phyloP scores from a whole-genome alignment of 2,888 invertebrate species.

The Lepetodrilus schrolli region DNA sequence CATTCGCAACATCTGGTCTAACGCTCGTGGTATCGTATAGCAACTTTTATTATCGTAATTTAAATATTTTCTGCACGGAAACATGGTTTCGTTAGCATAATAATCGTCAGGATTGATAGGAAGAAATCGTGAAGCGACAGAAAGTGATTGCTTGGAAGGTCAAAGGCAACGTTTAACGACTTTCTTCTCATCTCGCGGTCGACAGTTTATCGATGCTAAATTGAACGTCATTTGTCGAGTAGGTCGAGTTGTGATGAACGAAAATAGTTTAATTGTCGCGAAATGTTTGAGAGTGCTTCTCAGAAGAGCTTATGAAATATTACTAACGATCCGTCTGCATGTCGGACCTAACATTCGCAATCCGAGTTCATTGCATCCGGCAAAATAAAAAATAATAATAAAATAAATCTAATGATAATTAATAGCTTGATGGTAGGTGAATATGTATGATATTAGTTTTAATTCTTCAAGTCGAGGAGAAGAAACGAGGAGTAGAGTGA shows the following conservation, averaged over 20 bases:
- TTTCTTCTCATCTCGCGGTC: background rate
- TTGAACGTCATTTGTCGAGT: background rate
- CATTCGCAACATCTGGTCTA: too few relatives aligned
- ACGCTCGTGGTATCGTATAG: too few relatives aligned
- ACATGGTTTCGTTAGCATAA: background rate
- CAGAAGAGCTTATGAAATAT: background rate
- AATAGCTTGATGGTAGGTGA: too few relatives aligned
- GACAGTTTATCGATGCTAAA: background rate
- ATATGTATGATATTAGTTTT: too few relatives aligned
- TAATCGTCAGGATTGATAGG: background rate
- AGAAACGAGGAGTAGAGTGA: too few relatives aligned
- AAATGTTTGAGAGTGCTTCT: background rate
- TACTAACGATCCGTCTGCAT: too few relatives aligned
- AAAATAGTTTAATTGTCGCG: background rate
- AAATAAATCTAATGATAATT: too few relatives aligned
- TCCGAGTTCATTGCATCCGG: too few relatives aligned
- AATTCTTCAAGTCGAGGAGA: too few relatives aligned
- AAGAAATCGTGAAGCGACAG: background rate
- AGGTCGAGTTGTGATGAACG: background rate
- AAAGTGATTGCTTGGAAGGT: conserved; percentile 4
- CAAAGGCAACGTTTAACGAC: background rate
- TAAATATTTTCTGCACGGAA: background rate
- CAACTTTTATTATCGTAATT: background rate
- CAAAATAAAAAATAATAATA: too few relatives aligned
- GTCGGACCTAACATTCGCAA: too few relatives aligned